Conservation (phyloP, 2,113 vertebrate genomes). For the Myrmecophaga tridactyla region DNA sequence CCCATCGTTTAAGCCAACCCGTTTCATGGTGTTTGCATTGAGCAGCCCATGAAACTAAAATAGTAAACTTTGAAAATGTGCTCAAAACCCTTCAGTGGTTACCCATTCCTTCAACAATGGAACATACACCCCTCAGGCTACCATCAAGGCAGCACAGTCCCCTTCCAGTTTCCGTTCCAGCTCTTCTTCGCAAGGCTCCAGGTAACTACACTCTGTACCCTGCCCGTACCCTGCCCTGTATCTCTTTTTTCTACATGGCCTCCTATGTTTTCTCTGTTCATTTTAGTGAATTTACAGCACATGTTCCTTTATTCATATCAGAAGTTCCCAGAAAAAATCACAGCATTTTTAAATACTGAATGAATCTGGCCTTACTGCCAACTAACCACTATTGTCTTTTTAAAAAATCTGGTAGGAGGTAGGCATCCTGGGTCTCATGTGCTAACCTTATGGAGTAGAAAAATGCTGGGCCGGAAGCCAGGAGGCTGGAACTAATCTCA, state of each 20-base stretch:
- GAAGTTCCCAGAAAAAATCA: neutral
- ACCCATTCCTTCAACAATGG: neutral
- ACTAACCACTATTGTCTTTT: neutral
- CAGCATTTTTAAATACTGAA: neutral
- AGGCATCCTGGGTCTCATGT: neutral
- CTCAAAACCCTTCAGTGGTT: neutral
- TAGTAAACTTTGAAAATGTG: neutral
- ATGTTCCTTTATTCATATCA: neutral
- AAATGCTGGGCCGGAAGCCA: neutral
- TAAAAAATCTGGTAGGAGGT: neutral
- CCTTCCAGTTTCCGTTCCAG: neutral
- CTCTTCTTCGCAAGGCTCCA: neutral
- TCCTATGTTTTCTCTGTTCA: neutral
- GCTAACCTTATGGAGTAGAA: neutral
- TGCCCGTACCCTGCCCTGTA: neutral
- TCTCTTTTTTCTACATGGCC: neutral
- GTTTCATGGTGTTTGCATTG: too few species aligned
- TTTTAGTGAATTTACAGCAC: neutral
- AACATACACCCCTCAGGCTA: neutral
- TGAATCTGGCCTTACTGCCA: neutral
- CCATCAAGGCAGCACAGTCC: rapidly evolving
- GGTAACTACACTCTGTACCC: neutral
- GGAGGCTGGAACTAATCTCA: neutral
- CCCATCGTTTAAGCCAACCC: too few species aligned
- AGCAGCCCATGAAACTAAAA: too few species aligned